These are phyloP conservation scores for Porites rus DNA, from an alignment of 92 coral and sea anemone genomes.

Conservation along the genomic window DNA sequence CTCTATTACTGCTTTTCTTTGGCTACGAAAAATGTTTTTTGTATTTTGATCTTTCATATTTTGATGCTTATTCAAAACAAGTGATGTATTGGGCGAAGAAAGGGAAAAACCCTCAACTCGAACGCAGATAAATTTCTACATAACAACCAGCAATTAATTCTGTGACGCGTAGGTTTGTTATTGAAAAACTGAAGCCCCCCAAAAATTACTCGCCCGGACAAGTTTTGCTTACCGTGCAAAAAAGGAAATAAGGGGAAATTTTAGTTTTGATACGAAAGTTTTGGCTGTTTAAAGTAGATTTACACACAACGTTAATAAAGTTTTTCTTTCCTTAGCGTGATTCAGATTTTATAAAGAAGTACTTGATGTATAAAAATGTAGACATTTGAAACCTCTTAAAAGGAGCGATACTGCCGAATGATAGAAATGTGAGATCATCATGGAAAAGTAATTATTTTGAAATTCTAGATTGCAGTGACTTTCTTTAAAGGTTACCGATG, in stretches of 20 bases:
- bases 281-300: not conserved
- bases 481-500: not conserved
- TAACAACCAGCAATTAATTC: not conserved
- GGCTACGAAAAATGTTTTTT: no score
- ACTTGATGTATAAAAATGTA: not conserved
- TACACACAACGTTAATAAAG: not conserved
- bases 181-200: not conserved
- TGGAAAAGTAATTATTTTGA: not conserved
- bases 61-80: not conserved
- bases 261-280: no score
- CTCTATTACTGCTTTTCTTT: not conserved
- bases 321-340: no score
- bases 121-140: no score
- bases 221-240: not conserved
- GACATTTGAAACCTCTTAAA: not conserved
- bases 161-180: not conserved
- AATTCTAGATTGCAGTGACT: not conserved
- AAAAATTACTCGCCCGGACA: not conserved
- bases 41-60: no score
- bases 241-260: not conserved
- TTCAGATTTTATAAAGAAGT: no score
- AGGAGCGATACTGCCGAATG: not conserved
- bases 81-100: not conserved
- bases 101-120: constrained; percentile 12
- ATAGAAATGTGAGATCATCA: not conserved